These are phyloP conservation scores for Papilio dardanus DNA, from an alignment of 1,140 invertebrate species.

Conservation along the genomic window DNA sequence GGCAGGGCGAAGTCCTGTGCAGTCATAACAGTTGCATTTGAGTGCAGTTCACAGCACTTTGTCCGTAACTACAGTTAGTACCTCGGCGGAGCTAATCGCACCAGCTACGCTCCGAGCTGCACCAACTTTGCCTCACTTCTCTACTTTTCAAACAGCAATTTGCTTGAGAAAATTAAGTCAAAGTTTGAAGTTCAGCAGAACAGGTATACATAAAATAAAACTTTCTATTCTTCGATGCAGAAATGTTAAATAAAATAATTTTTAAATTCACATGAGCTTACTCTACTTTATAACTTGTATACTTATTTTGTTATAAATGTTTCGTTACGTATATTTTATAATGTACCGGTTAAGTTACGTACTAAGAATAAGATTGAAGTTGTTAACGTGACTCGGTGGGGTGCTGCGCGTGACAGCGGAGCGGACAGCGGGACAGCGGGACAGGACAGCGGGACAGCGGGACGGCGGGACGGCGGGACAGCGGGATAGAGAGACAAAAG, in stretches of 20 bases:
- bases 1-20: not conserved
- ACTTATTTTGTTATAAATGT: too few species aligned
- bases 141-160: not conserved
- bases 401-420: not conserved
- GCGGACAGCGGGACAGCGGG: too few species aligned
- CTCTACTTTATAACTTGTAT: too few species aligned
- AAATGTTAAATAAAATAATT: not conserved
- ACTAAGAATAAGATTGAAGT: conserved; percentile 15
- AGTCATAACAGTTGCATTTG: not conserved
- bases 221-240: not conserved
- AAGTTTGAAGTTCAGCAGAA: not conserved
- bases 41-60: not conserved
- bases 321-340: too few species aligned
- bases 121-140: not conserved
- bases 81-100: not conserved
- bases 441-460: not conserved
- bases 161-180: conserved; percentile 2
- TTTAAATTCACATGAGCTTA: not conserved
- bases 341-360: not conserved
- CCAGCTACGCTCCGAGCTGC: not conserved
- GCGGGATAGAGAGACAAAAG: not conserved
- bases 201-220: not conserved
- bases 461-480: not conserved
- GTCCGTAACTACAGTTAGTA: not conserved
- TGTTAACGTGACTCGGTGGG: not conserved